Evolutionary conservation across 2,797 vertebrate genomes (phyloP).

Genomic region (Cynodonichthys magdalenae): DNA sequence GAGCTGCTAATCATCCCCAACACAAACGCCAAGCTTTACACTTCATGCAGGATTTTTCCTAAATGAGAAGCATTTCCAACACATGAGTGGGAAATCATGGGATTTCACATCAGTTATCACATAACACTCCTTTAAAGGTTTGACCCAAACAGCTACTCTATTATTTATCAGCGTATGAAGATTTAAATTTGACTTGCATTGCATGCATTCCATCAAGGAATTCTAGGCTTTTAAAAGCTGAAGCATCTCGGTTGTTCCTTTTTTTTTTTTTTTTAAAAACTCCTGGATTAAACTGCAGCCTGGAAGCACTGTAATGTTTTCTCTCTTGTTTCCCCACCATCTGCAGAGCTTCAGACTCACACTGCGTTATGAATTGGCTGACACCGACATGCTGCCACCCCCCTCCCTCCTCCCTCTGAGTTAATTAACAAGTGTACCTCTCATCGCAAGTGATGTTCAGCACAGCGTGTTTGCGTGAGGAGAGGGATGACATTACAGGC

Average conservation of each 20-base stretch:
- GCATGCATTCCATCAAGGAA: no score
- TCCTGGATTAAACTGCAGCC: conserved; percentile 5
- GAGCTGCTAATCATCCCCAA: no score
- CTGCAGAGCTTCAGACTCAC: conserved; percentile 34
- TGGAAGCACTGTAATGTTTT: conserved; percentile 16
- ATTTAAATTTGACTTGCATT: no score
- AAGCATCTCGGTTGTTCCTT: conserved; percentile 5
- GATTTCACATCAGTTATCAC: no score
- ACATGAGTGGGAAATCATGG: no score
- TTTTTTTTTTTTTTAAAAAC: conserved; percentile 9
- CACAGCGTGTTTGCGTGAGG: conserved; percentile 7
- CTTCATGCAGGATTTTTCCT: no score
- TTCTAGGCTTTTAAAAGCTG: no score
- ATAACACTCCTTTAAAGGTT: no score
- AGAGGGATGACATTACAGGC: conserved; percentile 25
- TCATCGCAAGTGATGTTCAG: conserved; percentile 26
- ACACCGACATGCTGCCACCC: conserved; percentile 9
- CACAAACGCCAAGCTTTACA: no score
- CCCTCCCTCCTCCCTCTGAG: conserved; percentile 18
- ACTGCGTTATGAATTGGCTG: conserved; percentile 36
- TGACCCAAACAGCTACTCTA: no score
- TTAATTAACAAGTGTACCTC: conserved; percentile 56
- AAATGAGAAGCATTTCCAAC: no score
- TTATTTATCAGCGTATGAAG: no score
- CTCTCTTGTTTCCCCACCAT: conserved; percentile 23